phyloP scores from a whole-genome alignment of 1,140 invertebrate genomes.

The Propsilocerus akamusi region DNA sequence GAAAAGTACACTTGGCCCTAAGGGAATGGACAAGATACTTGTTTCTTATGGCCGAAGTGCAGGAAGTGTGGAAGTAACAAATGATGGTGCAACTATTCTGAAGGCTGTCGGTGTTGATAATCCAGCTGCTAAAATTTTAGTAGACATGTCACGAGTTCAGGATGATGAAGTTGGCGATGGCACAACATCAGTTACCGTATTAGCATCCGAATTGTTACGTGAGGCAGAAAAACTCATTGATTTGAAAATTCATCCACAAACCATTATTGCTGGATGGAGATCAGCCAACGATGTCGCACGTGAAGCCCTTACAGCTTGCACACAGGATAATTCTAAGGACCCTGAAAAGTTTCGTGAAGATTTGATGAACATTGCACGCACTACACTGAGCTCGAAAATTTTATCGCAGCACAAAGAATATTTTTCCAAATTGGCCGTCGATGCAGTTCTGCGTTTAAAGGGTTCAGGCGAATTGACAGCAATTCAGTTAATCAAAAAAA shows the following conservation, averaged over 20 bases:
- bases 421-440: slow-evolving; percentile 87
- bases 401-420: slow-evolving; percentile 94
- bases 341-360: slow-evolving; percentile 67
- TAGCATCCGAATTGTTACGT: slow-evolving; percentile 86
- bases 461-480: slow-evolving; percentile 88
- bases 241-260: slow-evolving; percentile 96
- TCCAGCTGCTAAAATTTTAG: slow-evolving; percentile 95
- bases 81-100: slow-evolving; percentile 98
- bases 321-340: slow-evolving; percentile 68
- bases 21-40: slow-evolving; percentile 99
- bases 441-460: slow-evolving; percentile 88
- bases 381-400: slow-evolving; percentile 97
- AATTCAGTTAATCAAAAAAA: slow-evolving; percentile 96
- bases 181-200: slow-evolving; percentile 94
- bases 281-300: slow-evolving; percentile 67
- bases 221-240: slow-evolving; percentile 90
- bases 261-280: slow-evolving; percentile 90
- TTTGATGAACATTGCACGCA: slow-evolving; percentile 91
- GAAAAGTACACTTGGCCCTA: slow-evolving; percentile 95
- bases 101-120: slow-evolving; percentile 96
- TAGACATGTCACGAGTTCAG: slow-evolving; percentile 96
- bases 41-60: slow-evolving; percentile 64
- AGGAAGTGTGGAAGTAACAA: slow-evolving; percentile 86
- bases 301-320: slow-evolving; percentile 54
- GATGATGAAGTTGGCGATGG: slow-evolving; percentile 99